Evolutionary conservation across 2,888 invertebrate genomes (phyloP).

Genomic region (Leptinotarsa haldemani): DNA sequence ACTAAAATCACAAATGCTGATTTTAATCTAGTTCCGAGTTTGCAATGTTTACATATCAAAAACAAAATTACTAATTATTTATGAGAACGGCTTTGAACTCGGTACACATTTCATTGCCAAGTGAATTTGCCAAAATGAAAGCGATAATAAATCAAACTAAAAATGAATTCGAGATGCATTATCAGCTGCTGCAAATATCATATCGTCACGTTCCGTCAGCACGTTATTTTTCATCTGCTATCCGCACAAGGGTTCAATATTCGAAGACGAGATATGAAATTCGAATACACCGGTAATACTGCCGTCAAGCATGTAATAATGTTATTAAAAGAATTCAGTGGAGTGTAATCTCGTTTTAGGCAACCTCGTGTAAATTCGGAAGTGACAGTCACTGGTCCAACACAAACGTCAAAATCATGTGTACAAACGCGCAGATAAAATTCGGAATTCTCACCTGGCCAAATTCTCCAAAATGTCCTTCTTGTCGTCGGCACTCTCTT

Average conservation of each 20-base stretch:
- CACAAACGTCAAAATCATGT: slow-evolving; percentile 64
- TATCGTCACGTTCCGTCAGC: slow-evolving; percentile 13
- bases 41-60: slow-evolving; percentile 1
- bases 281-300: neutral
- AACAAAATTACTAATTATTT: neutral
- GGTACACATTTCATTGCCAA: neutral
- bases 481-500: slow-evolving; percentile 69
- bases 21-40: neutral
- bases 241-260: neutral
- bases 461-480: slow-evolving; percentile 67
- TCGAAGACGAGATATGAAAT: neutral
- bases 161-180: slow-evolving; percentile 5
- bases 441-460: slow-evolving; percentile 65
- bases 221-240: neutral
- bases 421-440: slow-evolving; percentile 57
- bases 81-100: neutral
- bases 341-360: too few species aligned
- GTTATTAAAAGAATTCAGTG: neutral
- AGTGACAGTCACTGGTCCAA: slow-evolving; percentile 37
- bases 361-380: slow-evolving; percentile 16
- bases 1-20: neutral
- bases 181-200: slow-evolving; percentile 6
- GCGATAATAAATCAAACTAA: neutral
- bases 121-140: neutral
- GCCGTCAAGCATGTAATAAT: neutral